Percentiles rank a stretch among this genome's conserved stretches.
These are phyloP conservation scores for Bos javanicus DNA, from an alignment of 2,113 vertebrate genomes.

Conservation along the genomic window DNA sequence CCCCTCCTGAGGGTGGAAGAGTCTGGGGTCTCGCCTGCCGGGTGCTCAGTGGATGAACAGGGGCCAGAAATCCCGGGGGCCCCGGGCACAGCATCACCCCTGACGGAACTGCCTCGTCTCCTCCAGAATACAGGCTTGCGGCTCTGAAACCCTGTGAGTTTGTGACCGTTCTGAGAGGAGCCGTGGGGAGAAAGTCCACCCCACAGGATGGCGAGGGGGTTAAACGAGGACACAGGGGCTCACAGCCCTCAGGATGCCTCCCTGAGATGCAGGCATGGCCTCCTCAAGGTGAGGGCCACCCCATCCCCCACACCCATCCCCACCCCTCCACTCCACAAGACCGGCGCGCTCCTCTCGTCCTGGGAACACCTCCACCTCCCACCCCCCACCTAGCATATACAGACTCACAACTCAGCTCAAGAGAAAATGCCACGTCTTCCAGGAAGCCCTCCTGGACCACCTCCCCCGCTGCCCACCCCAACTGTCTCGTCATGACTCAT, in stretches of 20 bases:
- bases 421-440: neutral
- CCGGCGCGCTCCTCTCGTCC: neutral
- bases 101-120: neutral
- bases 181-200: neutral
- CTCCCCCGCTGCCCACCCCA: neutral
- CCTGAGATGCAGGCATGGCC: neutral
- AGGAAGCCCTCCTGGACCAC: neutral
- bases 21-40: neutral
- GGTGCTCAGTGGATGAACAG: neutral
- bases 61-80: neutral
- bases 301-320: neutral
- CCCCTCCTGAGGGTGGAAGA: neutral
- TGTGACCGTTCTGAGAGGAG: neutral
- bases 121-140: too few species aligned
- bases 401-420: neutral
- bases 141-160: neutral
- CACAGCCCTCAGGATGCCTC: neutral
- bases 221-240: too few species aligned
- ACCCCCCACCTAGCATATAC: neutral
- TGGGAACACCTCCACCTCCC: neutral
- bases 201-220: neutral
- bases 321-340: neutral
- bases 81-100: fast-evolving
- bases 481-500: neutral
- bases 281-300: neutral